A percentile compares a stretch with the other conserved stretches of the same genome.
Evolutionary conservation across 2,797 vertebrate genomes (phyloP).

Genomic region (Chelon auratus): DNA sequence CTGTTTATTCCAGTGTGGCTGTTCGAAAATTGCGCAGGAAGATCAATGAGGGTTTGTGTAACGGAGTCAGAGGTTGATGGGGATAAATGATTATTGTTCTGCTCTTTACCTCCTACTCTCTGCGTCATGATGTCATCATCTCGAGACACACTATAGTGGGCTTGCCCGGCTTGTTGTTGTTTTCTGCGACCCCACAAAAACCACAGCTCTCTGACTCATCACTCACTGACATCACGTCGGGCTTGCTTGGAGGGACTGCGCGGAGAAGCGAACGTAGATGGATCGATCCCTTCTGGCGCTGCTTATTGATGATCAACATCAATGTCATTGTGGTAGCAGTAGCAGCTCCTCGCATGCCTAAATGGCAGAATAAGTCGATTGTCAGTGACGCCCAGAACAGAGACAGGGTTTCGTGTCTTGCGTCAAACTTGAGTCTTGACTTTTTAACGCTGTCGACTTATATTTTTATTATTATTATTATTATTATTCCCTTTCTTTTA

Average conservation of each 20-base stretch:
- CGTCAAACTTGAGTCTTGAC: too few relatives aligned
- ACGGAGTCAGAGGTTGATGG: slow-evolving; percentile 66
- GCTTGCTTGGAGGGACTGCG: slow-evolving; percentile 16
- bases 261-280: slow-evolving; percentile 22
- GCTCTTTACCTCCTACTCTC: slow-evolving; percentile 71
- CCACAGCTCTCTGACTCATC: slow-evolving; percentile 48
- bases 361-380: too few relatives aligned
- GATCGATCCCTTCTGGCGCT: slow-evolving; percentile 21
- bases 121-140: slow-evolving; percentile 78
- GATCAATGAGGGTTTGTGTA: slow-evolving; percentile 73
- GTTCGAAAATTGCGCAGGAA: slow-evolving; percentile 55
- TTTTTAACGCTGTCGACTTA: too few relatives aligned
- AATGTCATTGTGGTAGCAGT: background rate
- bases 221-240: slow-evolving; percentile 33
- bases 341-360: too few relatives aligned
- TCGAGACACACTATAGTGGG: slow-evolving; percentile 48
- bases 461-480: too few relatives aligned
- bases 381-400: too few relatives aligned
- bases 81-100: slow-evolving; percentile 71
- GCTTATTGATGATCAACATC: slow-evolving; percentile 1
- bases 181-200: slow-evolving; percentile 45
- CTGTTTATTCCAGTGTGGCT: slow-evolving; percentile 55
- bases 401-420: too few relatives aligned
- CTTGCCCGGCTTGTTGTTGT: slow-evolving; percentile 50
- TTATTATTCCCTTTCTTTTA: too few relatives aligned